Conservation (phyloP, 2,888 invertebrate species). For the Pilophorus perplexus region DNA sequence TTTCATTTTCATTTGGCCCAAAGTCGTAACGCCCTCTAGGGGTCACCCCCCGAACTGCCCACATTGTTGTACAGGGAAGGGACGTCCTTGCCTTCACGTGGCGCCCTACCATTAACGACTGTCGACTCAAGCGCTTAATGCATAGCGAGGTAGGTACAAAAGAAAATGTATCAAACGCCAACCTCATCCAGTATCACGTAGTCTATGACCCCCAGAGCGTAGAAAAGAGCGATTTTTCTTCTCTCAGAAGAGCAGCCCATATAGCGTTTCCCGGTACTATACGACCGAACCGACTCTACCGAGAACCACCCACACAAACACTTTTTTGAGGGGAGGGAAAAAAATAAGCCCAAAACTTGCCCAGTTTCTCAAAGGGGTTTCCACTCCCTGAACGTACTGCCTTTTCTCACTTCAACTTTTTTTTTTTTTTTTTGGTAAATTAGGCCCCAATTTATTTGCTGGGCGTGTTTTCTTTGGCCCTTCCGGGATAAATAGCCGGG, state of each 20-base stretch:
- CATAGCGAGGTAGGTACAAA: too few species aligned
- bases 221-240: conserved; percentile 7
- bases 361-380: too few species aligned
- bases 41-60: too few species aligned
- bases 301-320: neutral
- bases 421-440: neutral
- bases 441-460: conserved; percentile 15
- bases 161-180: too few species aligned
- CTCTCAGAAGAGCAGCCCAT: neutral
- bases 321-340: neutral
- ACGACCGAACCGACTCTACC: neutral
- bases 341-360: neutral
- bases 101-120: too few species aligned
- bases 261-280: conserved; percentile 1
- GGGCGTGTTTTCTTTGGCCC: neutral
- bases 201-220: neutral
- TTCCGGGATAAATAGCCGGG: neutral
- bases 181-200: too few species aligned
- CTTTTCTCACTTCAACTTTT: neutral
- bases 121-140: too few species aligned
- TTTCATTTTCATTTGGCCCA: too few species aligned
- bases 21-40: too few species aligned
- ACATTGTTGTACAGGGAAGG: too few species aligned
- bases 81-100: too few species aligned
- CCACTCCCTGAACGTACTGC: neutral